phyloP scores from a whole-genome alignment of 2,113 vertebrate species.

The Clarias macrocephalus region DNA sequence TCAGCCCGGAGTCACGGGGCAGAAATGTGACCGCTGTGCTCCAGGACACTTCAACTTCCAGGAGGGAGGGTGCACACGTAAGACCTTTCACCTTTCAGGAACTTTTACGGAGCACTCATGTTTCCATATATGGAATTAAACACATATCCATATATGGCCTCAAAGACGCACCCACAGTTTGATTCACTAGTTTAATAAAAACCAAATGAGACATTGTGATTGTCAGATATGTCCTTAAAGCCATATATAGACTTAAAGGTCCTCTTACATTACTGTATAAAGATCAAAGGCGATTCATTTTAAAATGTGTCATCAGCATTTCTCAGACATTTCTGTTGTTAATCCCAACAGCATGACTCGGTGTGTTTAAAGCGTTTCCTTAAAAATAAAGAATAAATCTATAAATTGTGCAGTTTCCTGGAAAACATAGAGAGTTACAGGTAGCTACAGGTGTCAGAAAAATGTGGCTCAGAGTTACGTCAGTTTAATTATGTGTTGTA shows the following conservation, averaged over 20 bases:
- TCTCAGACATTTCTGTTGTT: background rate
- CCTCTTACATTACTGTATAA: background rate
- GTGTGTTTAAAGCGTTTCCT: background rate
- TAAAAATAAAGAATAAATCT: background rate
- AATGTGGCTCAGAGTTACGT: constrained; percentile 11
- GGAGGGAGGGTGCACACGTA: constrained; percentile 95
- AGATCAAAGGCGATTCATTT: background rate
- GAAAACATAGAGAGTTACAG: background rate
- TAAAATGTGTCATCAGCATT: too few relatives aligned
- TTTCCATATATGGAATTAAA: background rate
- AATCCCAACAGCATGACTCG: background rate
- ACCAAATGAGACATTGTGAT: background rate
- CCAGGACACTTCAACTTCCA: constrained; percentile 90
- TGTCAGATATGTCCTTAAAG: background rate
- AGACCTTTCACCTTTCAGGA: constrained; percentile 49
- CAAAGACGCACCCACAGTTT: background rate
- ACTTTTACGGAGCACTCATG: background rate
- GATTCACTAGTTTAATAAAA: background rate
- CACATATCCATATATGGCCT: background rate
- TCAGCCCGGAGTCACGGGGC: constrained; percentile 89
- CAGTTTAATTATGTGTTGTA: constrained; percentile 17
- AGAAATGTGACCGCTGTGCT: constrained; percentile 91
- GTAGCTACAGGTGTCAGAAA: background rate
- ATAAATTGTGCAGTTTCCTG: background rate
- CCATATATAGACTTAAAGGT: background rate